A percentile compares a stretch with the other conserved stretches of the same genome.
These are phyloP conservation scores for Leptinotarsa tumamoca DNA, from an alignment of 2,888 invertebrate species.

Conservation along the genomic window DNA sequence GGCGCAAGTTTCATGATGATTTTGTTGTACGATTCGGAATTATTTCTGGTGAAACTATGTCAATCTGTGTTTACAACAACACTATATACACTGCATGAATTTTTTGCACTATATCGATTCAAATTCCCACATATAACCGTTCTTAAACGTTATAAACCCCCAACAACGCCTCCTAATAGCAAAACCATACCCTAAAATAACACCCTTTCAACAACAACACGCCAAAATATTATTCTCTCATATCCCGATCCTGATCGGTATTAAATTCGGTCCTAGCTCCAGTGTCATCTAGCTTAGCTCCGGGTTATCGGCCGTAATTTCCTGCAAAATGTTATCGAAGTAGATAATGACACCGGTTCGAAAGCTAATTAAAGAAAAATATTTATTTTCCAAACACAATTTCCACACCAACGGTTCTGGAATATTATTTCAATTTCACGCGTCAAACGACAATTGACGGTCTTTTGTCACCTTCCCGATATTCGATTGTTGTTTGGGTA, in stretches of 20 bases:
- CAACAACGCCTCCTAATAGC: conserved; percentile 1
- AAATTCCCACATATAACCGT: not conserved
- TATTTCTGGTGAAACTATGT: too few species aligned
- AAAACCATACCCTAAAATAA: conserved; percentile 24
- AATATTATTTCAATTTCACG: conserved; percentile 50
- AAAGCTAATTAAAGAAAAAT: conserved; percentile 61
- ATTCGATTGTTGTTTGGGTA: conserved; percentile 29
- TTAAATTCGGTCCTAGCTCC: conserved; percentile 21
- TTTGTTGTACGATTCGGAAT: too few species aligned
- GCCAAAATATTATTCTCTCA: conserved; percentile 26
- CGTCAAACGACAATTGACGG: conserved; percentile 55
- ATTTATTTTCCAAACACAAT: conserved; percentile 60
- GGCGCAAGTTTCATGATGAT: not conserved
- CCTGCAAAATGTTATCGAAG: conserved; percentile 45
- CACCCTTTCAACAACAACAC: conserved; percentile 13
- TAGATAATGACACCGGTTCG: conserved; percentile 44
- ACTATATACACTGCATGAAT: too few species aligned
- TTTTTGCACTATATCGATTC: not conserved
- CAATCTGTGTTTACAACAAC: too few species aligned
- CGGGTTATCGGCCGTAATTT: conserved; percentile 47
- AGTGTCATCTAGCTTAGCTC: conserved; percentile 22
- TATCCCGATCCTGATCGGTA: conserved; percentile 21
- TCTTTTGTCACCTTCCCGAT: conserved; percentile 53
- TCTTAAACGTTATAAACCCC: not conserved
- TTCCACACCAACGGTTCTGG: conserved; percentile 49